These are phyloP conservation scores for Dolichopus griseipennis DNA, from an alignment of 2,888 invertebrate species.

Conservation along the genomic window DNA sequence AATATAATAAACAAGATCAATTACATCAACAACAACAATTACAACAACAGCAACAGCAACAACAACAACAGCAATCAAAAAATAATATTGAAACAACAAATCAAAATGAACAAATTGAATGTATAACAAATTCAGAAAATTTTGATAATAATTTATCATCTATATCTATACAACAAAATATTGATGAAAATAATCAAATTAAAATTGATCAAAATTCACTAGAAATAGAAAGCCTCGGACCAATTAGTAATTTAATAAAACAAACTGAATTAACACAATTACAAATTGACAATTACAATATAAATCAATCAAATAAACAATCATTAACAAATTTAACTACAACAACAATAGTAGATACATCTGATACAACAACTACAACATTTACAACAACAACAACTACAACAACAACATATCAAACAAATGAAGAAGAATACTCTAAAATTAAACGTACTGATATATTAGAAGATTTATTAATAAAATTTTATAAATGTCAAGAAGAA, in stretches of 20 bases:
- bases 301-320: background rate
- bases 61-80: constrained; percentile 15
- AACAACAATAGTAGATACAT: background rate
- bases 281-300: background rate
- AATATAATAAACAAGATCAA: constrained; percentile 26
- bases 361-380: constrained; percentile 14
- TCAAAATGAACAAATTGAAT: background rate
- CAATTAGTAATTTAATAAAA: constrained; percentile 3
- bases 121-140: background rate
- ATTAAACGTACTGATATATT: constrained; percentile 29
- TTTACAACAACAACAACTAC: background rate
- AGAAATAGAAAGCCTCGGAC: constrained; percentile 6
- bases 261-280: background rate
- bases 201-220: background rate
- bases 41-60: constrained; percentile 26
- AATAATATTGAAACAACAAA: background rate
- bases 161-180: background rate
- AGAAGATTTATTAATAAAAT: constrained; percentile 39
- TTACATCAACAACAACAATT: constrained; percentile 28
- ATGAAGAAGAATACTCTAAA: constrained; percentile 6
- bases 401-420: background rate
- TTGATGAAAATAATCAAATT: background rate
- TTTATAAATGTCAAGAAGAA: constrained; percentile 36
- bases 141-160: background rate
- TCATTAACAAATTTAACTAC: background rate